phyloP scores from a whole-genome alignment of 2,797 vertebrate species.

The Euphonia xanthogaster region DNA sequence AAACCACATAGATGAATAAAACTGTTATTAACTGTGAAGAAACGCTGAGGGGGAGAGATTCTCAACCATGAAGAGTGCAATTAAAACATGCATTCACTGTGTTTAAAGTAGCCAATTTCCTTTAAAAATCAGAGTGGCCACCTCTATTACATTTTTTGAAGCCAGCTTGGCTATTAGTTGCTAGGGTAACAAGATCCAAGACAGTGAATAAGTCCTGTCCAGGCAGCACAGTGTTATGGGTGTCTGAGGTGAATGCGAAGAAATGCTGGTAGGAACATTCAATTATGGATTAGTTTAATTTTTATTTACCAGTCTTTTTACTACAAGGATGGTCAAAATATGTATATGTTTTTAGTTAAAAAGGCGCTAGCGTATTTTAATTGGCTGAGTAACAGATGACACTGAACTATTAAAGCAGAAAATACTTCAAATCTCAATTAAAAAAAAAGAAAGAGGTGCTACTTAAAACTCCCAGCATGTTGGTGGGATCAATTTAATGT shows the following conservation, averaged over 20 bases:
- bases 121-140: conserved; percentile 61
- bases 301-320: neutral
- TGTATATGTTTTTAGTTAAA: neutral
- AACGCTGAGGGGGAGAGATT: conserved; percentile 26
- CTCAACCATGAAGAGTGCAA: conserved; percentile 40
- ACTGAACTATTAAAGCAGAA: neutral
- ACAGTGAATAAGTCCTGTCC: conserved; percentile 2
- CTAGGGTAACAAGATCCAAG: conserved; percentile 72
- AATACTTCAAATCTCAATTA: neutral
- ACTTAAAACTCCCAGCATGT: neutral
- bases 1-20: neutral
- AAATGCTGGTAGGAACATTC: neutral
- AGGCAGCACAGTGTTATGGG: neutral
- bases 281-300: neutral
- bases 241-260: neutral
- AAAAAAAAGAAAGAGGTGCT: neutral
- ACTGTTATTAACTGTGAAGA: conserved; percentile 32
- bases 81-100: conserved; percentile 64
- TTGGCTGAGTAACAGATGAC: neutral
- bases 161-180: conserved; percentile 72
- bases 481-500: conserved; percentile 34
- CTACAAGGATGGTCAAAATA: neutral
- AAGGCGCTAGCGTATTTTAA: neutral
- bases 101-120: conserved; percentile 68
- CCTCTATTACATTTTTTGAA: conserved; percentile 58